Base-by-base conservation (phyloP, 2,113 vertebrate genomes). In the Pipra filicauda region DNA sequence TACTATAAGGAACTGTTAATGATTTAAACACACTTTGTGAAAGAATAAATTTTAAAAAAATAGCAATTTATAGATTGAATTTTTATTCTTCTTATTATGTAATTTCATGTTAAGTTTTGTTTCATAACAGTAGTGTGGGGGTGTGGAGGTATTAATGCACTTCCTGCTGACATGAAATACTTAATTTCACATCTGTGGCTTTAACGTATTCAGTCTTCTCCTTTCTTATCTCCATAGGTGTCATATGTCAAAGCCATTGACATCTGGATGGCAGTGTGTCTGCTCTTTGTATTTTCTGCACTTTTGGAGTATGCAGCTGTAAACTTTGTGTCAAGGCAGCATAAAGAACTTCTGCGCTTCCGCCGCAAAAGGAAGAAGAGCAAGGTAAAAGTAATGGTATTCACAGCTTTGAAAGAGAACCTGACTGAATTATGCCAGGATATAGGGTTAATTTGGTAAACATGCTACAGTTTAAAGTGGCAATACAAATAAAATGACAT, bases 211-310 rank as follows among this genome's bases (percentile, higher is more conserved):
- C 35, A 16, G 15, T 65, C 28, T 70, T 66, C 44, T 66, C 11
- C 48, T 84, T 46, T 62, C 2, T 88, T 78, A 55, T 66, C 59
- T 95, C 33, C 52, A 2, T 80, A 99, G 99, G 99, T 99, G 49
- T 99, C 99, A 0, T 99, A 99, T 54, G 99, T 99, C 37, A 99
- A 99, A 97, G 99, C 99, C 0, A 99, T 99, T 89, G 99, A 99
- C 95, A 99, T 99, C 95, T 99, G 99, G 99, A 99, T 99, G 99
- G 99, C 99, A 0, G 99, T 99, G 6, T 99, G 99, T 81, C 98
- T 99, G 80, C 99, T 99, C 33, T 99, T 99, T 67, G 99, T 99
- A 58, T 99, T 99, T 97, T 99, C 99, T 11, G 99, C 99, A 1
- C 98, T 99, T 90, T 35, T 99, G 97, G 99, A 99, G 94, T 99